These are phyloP conservation scores for Otus sunia DNA, from an alignment of 2,113 vertebrate species.

Conservation along the genomic window DNA sequence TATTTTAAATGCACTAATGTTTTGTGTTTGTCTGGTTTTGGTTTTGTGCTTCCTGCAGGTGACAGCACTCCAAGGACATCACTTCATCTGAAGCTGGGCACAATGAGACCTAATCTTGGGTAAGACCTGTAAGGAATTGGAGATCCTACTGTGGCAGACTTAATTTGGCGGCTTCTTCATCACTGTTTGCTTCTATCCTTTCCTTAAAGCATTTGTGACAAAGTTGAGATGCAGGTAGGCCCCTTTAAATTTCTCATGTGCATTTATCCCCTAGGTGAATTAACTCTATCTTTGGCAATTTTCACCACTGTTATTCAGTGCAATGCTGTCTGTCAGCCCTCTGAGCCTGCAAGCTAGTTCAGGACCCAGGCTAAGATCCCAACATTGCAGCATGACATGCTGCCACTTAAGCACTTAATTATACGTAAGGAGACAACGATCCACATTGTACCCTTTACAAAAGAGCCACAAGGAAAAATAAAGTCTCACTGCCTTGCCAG, in stretches of 20 bases:
- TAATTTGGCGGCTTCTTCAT: neutral
- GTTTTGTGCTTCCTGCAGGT: constrained; percentile 55
- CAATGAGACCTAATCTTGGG: constrained; percentile 27
- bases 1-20: neutral
- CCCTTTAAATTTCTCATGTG: neutral
- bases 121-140: neutral
- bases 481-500: constrained; percentile 22
- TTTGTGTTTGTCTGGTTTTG: neutral
- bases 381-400: neutral
- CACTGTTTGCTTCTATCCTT: neutral
- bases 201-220: neutral
- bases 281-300: neutral
- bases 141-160: neutral
- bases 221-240: neutral
- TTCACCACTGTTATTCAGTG: neutral
- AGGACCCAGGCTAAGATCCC: neutral
- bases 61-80: neutral
- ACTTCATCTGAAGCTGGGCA: neutral
- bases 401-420: constrained; percentile 47
- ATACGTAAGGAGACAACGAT: neutral
- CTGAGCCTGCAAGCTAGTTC: neutral
- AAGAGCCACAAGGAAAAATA: constrained; percentile 51
- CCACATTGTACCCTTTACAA: constrained; percentile 33
- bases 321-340: neutral
- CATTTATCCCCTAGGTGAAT: neutral